Percentiles rank a stretch among this genome's conserved stretches.
Evolutionary conservation across 1,140 invertebrate genomes (phyloP).

Genomic region (Episyrphus balteatus): DNA sequence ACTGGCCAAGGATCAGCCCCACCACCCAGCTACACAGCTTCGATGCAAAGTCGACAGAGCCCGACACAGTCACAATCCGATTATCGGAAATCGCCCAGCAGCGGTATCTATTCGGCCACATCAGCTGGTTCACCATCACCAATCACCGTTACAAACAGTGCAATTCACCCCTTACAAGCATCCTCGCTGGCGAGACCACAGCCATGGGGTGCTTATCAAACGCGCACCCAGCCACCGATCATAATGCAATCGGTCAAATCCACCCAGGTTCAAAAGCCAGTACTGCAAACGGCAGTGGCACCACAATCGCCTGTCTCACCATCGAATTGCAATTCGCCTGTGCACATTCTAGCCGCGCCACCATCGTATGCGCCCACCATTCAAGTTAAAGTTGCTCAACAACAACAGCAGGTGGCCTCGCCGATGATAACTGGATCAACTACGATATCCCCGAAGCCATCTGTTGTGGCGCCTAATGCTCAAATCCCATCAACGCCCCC

Average conservation of each 20-base stretch:
- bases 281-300: slow-evolving; percentile 85
- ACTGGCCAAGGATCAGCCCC: slow-evolving; percentile 44
- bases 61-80: slow-evolving; percentile 68
- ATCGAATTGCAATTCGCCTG: slow-evolving; percentile 41
- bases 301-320: slow-evolving; percentile 58
- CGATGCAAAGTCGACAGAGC: slow-evolving; percentile 75
- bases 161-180: slow-evolving; percentile 42
- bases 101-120: slow-evolving; percentile 64
- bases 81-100: slow-evolving; percentile 57
- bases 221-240: slow-evolving; percentile 78
- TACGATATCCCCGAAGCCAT: slow-evolving; percentile 5
- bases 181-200: slow-evolving; percentile 51
- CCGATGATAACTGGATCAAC: slow-evolving; percentile 21
- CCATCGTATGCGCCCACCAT: slow-evolving; percentile 82
- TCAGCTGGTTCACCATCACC: slow-evolving; percentile 66
- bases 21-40: slow-evolving; percentile 67
- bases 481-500: slow-evolving; percentile 38
- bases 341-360: slow-evolving; percentile 46
- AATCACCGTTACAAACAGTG: slow-evolving; percentile 54
- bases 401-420: slow-evolving; percentile 27
- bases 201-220: slow-evolving; percentile 61
- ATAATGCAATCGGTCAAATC: slow-evolving; percentile 95
- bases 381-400: slow-evolving; percentile 67
- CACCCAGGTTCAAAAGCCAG: slow-evolving; percentile 87
- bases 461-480: neutral